Base-by-base conservation (phyloP, 2,888 invertebrate species). In the Hirtodrosophila histrioides region DNA sequence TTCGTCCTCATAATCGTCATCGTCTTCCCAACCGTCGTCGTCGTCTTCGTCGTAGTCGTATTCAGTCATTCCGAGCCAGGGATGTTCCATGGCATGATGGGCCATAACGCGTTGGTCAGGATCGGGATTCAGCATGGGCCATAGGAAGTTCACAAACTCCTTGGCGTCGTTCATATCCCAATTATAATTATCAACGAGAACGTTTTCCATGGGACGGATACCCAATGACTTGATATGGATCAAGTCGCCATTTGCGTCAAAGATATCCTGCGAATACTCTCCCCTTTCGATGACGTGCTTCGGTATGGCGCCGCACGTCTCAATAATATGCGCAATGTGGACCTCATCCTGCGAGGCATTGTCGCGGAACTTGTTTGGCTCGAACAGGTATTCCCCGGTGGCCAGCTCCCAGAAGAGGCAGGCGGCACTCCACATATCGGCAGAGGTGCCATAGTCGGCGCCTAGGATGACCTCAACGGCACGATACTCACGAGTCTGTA, bases 391-490 rank as follows among this genome's bases (percentile, higher is more conserved):
- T 92, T 99, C 99, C 55, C 99, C 99, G 12, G 99, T 99, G 8
- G 99, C 99, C 86, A 99, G 92, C 92, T 99, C 99, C 93, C 99
- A 99, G 45, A 99, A 99, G 97, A 99, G 98, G 89, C 99, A 99
- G 11, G 99, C 99, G 23, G 99, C 98, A 88, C 98, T 99, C 99
- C 99, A 99, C 78, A 99, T 97, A 91, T 99, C 99, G 24, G 99
- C 99, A 2, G 98, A 97, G 2, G 98, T 95, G 48, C 97, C 97
- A 92, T 99, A 99, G 0, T 98, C 98, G 36, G 98, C 96, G 80
- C 99, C 98, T 58, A 99, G 93, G 64, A 99, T 93, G 9, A 99
- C 99, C 93, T 99, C 99, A 62, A 99, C 93, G 55, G 98, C 97
- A 58, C 99, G 94, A 92, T 99, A 99, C 91, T 99, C 99, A 56